These are phyloP conservation scores for Serranochromis macrocephalus DNA, from an alignment of 2,113 vertebrate genomes.

Conservation along the genomic window DNA sequence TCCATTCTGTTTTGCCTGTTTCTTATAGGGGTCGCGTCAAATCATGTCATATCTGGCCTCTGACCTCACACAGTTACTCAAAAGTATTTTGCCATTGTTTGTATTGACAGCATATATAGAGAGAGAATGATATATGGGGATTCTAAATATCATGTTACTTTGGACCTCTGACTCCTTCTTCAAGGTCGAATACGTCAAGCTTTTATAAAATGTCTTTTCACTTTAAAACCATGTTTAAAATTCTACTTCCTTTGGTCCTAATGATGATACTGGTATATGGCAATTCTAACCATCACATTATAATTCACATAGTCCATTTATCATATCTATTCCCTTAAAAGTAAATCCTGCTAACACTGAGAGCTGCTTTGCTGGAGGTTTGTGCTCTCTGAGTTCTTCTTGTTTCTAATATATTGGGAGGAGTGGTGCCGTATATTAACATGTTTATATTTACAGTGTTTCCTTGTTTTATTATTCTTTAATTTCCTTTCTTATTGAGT, in stretches of 20 bases:
- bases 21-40: accelerated
- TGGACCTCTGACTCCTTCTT: not conserved
- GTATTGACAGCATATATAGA: not conserved
- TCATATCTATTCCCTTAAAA: not conserved
- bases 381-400: not conserved
- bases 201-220: not conserved
- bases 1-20: not conserved
- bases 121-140: not conserved
- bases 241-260: not conserved
- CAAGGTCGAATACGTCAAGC: not conserved
- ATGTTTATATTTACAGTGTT: not conserved
- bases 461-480: not conserved
- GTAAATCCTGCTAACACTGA: not conserved
- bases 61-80: not conserved
- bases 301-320: not conserved
- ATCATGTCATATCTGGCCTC: not conserved
- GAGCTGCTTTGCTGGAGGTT: not conserved
- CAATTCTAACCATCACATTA: not conserved
- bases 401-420: not conserved
- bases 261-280: not conserved
- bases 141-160: not conserved
- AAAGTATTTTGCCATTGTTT: not conserved
- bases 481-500: not conserved
- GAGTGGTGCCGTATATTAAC: not conserved
- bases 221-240: not conserved